Conservation (phyloP, 2,113 vertebrate genomes). For the Vireo altiloquus region DNA sequence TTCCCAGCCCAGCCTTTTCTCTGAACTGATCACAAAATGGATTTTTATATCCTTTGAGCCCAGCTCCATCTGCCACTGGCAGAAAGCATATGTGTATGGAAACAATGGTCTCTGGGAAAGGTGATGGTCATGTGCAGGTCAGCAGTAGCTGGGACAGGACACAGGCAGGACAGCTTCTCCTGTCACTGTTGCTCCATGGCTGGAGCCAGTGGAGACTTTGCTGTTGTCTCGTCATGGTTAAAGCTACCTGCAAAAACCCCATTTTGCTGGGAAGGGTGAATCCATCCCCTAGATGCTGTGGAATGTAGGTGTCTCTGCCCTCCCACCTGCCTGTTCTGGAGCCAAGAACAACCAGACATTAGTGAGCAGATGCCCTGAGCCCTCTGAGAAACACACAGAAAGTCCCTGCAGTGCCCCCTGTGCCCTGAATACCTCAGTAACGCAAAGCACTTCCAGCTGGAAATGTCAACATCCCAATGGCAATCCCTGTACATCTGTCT, state of each 20-base stretch:
- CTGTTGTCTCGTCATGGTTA: neutral
- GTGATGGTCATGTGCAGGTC: neutral
- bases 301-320: neutral
- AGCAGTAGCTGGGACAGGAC: neutral
- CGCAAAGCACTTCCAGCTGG: neutral
- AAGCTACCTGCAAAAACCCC: neutral
- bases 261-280: neutral
- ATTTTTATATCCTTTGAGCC: neutral
- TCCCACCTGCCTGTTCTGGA: neutral
- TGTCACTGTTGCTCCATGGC: neutral
- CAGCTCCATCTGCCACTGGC: neutral
- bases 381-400: neutral
- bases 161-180: neutral
- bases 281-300: neutral
- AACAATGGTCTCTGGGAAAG: neutral
- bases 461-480: constrained; percentile 25
- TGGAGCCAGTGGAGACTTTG: neutral
- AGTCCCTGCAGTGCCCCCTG: neutral
- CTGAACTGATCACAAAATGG: neutral
- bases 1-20: neutral
- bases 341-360: neutral
- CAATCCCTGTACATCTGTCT: neutral
- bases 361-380: neutral
- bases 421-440: neutral
- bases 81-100: neutral